Percentiles rank a stretch among this genome's conserved stretches.
These are phyloP conservation scores for Ambastaia sidthimunki DNA, from an alignment of 2,797 vertebrate genomes.

Conservation along the genomic window DNA sequence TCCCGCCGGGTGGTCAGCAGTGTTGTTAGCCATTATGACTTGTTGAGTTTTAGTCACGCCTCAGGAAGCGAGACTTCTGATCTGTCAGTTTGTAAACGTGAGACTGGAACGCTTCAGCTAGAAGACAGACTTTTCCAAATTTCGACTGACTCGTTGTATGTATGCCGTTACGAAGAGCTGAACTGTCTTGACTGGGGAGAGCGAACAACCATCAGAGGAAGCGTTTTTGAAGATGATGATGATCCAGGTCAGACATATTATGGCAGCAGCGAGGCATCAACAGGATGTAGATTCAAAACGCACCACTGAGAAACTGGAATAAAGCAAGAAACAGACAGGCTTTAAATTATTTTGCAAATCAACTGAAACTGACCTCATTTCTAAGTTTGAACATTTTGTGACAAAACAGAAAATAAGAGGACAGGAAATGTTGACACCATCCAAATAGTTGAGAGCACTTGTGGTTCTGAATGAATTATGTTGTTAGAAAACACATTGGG, in stretches of 20 bases:
- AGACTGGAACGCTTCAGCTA: constrained; percentile 43
- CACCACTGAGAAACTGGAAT: constrained; percentile 75
- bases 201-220: constrained; percentile 69
- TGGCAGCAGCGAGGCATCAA: constrained; percentile 77
- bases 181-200: constrained; percentile 52
- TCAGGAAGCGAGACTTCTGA: constrained; percentile 8
- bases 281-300: constrained; percentile 74
- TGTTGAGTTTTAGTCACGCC: constrained; percentile 13
- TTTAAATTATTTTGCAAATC: constrained; percentile 20
- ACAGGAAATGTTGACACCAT: constrained; percentile 21
- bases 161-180: background rate
- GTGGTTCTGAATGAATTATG: constrained; percentile 10
- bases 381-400: constrained; percentile 2
- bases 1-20: constrained; percentile 85
- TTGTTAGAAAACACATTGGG: background rate
- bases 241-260: constrained; percentile 80
- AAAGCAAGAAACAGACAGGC: constrained; percentile 59
- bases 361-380: background rate
- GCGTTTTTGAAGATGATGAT: constrained; percentile 73
- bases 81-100: constrained; percentile 34
- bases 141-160: background rate
- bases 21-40: constrained; percentile 86
- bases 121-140: background rate
- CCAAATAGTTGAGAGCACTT: background rate
- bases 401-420: background rate